Percentiles rank a stretch among this genome's conserved stretches.
These are phyloP conservation scores for Drosophila subobscura DNA, from an alignment of 1,140 invertebrate genomes.

Conservation along the genomic window DNA sequence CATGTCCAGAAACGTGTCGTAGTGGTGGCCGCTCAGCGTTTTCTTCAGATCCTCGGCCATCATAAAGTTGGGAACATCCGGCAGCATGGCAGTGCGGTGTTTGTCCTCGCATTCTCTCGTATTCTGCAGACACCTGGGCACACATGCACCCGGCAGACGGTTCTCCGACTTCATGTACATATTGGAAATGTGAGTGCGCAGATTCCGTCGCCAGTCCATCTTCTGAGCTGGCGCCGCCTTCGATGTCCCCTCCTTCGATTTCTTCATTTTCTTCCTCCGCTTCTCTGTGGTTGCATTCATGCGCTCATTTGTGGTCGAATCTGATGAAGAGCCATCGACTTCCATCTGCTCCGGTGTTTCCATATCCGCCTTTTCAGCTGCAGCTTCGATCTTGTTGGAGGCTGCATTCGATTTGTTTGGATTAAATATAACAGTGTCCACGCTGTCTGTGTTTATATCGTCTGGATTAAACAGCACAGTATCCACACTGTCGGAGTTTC, in stretches of 20 bases:
- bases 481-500: neutral
- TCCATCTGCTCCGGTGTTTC: too few relatives aligned
- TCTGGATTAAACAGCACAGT: neutral
- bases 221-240: slow-evolving; percentile 3
- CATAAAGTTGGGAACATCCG: slow-evolving; percentile 54
- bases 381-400: neutral
- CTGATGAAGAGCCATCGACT: neutral
- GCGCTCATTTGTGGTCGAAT: neutral
- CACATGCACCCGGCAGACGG: slow-evolving; percentile 49
- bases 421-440: neutral
- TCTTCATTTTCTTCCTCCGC: neutral
- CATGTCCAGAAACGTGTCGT: slow-evolving; percentile 65
- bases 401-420: neutral
- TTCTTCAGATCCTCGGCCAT: slow-evolving; percentile 40
- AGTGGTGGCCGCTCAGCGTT: slow-evolving; percentile 54
- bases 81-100: slow-evolving; percentile 56
- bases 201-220: slow-evolving; percentile 44
- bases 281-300: too few relatives aligned
- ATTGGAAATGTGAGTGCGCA: slow-evolving; percentile 62
- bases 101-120: slow-evolving; percentile 43
- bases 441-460: neutral
- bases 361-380: too few relatives aligned
- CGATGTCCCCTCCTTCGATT: neutral
- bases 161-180: slow-evolving; percentile 56
- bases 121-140: slow-evolving; percentile 63